Evolutionary conservation across 2,797 vertebrate genomes (phyloP).

Genomic region (Masticophis lateralis): DNA sequence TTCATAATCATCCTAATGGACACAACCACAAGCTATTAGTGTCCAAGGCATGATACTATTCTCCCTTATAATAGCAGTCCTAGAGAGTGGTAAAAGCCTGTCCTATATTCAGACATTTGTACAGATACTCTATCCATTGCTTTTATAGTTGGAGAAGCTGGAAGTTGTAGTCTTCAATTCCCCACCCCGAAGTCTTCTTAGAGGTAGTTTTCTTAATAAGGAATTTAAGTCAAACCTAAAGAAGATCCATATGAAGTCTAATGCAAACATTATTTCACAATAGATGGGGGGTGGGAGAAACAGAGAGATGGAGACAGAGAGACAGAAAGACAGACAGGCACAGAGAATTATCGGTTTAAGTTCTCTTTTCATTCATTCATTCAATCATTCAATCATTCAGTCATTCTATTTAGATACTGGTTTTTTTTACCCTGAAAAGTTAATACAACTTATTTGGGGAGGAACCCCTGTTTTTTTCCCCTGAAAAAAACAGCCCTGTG

Average conservation of each 20-base stretch:
- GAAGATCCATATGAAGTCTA: neutral
- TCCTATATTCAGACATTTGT: neutral
- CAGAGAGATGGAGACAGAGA: too few relatives aligned
- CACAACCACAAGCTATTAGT: neutral
- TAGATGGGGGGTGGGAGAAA: neutral
- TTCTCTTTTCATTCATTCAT: neutral
- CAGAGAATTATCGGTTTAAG: neutral
- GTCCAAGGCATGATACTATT: neutral
- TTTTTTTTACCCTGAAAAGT: neutral
- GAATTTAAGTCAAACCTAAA: neutral
- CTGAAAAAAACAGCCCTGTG: neutral
- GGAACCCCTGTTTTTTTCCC: neutral
- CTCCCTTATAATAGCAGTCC: neutral
- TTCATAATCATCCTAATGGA: neutral
- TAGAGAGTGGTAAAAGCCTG: neutral
- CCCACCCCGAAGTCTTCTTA: neutral
- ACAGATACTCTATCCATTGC: neutral
- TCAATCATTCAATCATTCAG: neutral
- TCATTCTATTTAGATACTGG: neutral
- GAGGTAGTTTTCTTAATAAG: neutral
- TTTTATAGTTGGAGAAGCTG: neutral
- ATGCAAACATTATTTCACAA: neutral
- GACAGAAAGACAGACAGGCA: too few relatives aligned
- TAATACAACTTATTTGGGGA: neutral
- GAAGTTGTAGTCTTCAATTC: neutral